Evolutionary conservation across 1,140 invertebrate species (phyloP).

Genomic region (Bombyx mandarina): DNA sequence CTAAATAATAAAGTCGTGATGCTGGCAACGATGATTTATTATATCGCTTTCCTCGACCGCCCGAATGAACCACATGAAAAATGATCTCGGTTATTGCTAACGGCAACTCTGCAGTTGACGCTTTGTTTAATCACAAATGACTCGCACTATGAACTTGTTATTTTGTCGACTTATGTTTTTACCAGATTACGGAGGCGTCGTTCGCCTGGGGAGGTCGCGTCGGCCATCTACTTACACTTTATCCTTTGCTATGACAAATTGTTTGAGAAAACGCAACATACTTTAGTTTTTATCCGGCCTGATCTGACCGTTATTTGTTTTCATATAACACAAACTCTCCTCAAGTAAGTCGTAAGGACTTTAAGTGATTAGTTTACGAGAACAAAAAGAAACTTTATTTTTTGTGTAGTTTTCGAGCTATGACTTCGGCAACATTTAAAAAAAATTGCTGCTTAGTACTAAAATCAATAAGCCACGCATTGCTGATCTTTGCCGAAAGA

Average conservation of each 20-base stretch:
- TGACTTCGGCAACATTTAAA: too few species aligned
- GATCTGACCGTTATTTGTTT: too few species aligned
- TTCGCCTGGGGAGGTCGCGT: too few species aligned
- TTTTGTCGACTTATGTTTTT: conserved; percentile 56
- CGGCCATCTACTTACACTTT: too few species aligned
- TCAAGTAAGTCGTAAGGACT: too few species aligned
- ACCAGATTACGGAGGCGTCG: conserved; percentile 28
- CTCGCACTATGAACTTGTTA: conserved; percentile 60
- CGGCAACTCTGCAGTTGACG: conserved; percentile 64
- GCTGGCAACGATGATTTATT: conserved; percentile 69
- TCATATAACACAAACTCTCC: too few species aligned
- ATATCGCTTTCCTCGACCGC: conserved; percentile 65
- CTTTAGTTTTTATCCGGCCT: too few species aligned
- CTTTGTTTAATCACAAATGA: conserved; percentile 70
- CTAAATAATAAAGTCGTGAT: conserved; percentile 67
- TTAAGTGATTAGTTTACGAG: neutral
- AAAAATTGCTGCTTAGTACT: too few species aligned
- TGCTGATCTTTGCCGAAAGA: conserved; percentile 21
- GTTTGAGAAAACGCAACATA: too few species aligned
- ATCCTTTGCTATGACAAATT: too few species aligned
- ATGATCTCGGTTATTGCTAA: conserved; percentile 66
- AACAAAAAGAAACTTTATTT: conserved; percentile 4
- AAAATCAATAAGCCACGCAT: too few species aligned
- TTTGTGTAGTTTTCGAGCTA: neutral
- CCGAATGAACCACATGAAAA: conserved; percentile 68